Evolutionary conservation across 1,140 invertebrate genomes (phyloP).

Genomic region (Magallana gigas): DNA sequence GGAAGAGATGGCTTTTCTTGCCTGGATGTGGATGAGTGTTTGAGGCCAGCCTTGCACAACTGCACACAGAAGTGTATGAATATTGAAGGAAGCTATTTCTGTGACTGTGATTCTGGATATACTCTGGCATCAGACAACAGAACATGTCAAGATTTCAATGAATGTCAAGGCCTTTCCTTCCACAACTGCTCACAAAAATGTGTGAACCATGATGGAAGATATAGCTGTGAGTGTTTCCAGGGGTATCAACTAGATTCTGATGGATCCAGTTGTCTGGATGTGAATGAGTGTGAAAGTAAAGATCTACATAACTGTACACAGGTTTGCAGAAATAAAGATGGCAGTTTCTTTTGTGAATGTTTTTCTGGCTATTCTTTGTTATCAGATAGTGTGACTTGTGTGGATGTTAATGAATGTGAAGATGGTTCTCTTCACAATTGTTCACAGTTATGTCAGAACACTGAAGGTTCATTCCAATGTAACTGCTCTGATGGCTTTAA

Average conservation of each 20-base stretch:
- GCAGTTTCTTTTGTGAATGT: not conserved
- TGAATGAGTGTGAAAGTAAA: not conserved
- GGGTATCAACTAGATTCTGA: not conserved
- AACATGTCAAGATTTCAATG: not conserved
- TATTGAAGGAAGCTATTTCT: not conserved
- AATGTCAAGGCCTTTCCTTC: not conserved
- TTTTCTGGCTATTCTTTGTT: not conserved
- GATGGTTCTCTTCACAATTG: not conserved
- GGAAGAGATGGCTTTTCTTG: not conserved
- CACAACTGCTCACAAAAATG: not conserved
- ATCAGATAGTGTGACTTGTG: not conserved
- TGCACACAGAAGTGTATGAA: not conserved
- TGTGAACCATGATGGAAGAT: not conserved
- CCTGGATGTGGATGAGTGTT: not conserved
- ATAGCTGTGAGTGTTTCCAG: not conserved
- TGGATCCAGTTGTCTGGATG: not conserved
- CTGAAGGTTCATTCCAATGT: not conserved
- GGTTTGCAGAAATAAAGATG: not conserved
- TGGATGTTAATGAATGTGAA: conserved; percentile 35
- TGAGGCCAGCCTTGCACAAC: not conserved
- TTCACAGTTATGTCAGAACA: conserved; percentile 19
- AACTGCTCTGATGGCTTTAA: not conserved
- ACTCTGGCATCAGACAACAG: not conserved
- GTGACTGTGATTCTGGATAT: not conserved
- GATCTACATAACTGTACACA: not conserved